phyloP scores from a whole-genome alignment of 2,797 vertebrate genomes.

The Hydrolagus colliei region DNA sequence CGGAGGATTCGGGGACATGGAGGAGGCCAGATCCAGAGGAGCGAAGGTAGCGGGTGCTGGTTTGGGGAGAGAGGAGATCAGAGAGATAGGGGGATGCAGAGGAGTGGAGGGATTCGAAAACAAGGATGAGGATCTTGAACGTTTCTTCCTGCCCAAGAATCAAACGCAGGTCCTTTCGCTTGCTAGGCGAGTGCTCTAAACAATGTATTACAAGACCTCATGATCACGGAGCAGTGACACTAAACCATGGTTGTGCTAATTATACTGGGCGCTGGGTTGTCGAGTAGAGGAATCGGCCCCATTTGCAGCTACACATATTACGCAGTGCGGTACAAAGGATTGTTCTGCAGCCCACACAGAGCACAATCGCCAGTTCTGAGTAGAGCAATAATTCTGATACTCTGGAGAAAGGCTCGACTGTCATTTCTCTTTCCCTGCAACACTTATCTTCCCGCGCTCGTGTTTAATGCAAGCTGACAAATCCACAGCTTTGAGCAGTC shows the following conservation, averaged over 20 bases:
- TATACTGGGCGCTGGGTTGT: conserved; percentile 46
- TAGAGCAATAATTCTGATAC: conserved; percentile 43
- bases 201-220: too few species aligned
- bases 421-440: conserved; percentile 54
- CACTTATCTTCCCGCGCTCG: conserved; percentile 50
- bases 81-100: too few species aligned
- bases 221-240: conserved; percentile 36
- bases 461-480: conserved; percentile 51
- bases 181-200: too few species aligned
- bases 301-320: conserved; percentile 44
- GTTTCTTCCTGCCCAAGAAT: too few species aligned
- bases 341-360: conserved; percentile 42
- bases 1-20: too few species aligned
- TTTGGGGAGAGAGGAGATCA: too few species aligned
- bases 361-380: conserved; percentile 40
- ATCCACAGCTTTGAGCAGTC: conserved; percentile 39
- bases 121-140: too few species aligned
- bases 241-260: conserved; percentile 51
- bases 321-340: conserved; percentile 45
- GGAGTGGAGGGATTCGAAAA: too few species aligned
- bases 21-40: too few species aligned
- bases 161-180: too few species aligned
- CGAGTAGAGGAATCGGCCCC: conserved; percentile 49
- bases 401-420: conserved; percentile 46
- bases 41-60: too few species aligned